These are phyloP conservation scores for Polypedilum pembai DNA, from an alignment of 1,140 invertebrate genomes.

Conservation along the genomic window DNA sequence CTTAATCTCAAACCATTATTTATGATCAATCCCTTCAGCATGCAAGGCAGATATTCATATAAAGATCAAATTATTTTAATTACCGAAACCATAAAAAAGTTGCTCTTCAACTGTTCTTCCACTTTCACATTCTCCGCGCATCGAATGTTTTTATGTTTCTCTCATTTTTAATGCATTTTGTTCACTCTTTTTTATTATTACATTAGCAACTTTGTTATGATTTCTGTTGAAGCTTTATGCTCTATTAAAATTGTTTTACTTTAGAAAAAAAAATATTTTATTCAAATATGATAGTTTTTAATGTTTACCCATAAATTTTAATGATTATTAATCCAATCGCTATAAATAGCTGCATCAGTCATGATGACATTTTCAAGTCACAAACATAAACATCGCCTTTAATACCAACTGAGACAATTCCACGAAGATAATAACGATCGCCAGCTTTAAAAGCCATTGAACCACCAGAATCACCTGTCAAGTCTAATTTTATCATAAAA, in stretches of 20 bases:
- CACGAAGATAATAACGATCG: slow-evolving; percentile 37
- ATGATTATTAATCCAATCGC: slow-evolving; percentile 30
- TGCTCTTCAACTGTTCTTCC: too few species aligned
- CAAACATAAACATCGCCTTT: slow-evolving; percentile 33
- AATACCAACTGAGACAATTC: slow-evolving; percentile 37
- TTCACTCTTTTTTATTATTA: too few species aligned
- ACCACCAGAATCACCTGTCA: slow-evolving; percentile 39
- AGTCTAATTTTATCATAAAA: too few species aligned
- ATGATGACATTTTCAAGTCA: slow-evolving; percentile 31
- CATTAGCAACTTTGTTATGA: too few species aligned
- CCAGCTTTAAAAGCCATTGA: slow-evolving; percentile 38
- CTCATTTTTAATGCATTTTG: too few species aligned
- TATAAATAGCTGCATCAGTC: slow-evolving; percentile 31
- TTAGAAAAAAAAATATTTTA: too few species aligned
- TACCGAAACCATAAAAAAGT: neutral
- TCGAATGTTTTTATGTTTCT: too few species aligned
- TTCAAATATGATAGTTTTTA: too few species aligned
- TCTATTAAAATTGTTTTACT: too few species aligned
- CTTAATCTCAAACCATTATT: slow-evolving; percentile 5
- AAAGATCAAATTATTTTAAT: slow-evolving; percentile 20
- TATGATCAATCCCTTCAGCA: neutral
- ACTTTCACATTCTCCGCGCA: too few species aligned
- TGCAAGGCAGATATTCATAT: neutral
- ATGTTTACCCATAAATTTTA: neutral
- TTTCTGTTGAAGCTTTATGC: too few species aligned